Base-by-base conservation (phyloP, 2,113 vertebrate species). In the Solenodon paradoxus region DNA sequence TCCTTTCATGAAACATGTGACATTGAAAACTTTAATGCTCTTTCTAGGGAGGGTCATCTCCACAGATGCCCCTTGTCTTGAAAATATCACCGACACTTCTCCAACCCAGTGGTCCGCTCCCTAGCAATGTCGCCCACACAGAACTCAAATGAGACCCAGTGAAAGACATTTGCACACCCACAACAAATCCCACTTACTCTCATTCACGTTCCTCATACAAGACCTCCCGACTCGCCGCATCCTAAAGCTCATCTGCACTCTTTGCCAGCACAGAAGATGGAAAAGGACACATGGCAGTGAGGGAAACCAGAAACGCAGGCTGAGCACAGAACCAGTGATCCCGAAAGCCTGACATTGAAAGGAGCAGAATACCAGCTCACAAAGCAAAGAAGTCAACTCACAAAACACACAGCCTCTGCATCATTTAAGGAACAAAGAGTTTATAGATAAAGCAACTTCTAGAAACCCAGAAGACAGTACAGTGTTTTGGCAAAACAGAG, bases 121-220 rank as follows among this genome's bases (percentile, higher is more conserved):
- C 55, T 38, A 72, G 71, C 40, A 59, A 19, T 16, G 15, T 19
- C 64, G 24, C 17, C 12, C 51, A 71, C n/a, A 28, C 35, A 66
- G 53, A 88, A n/a, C 16, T 40, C 59, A 47, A 35, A n/a, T 26
- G 71, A 88, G 5, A 79, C 35, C 51, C 69, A 45, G 0, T 0
- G 61, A 42, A 47, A 92, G 19, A 49, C 17, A 1, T 38, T n/a
- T 30, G 40, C 28, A 35, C 9, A 9, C 28, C n/a, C n/a, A 22
- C 84, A 88, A 63, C 47, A 55, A 80, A 81, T 72, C 35, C n/a
- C 28, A 40, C 20, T 80, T 66, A 35, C 64, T 71, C 53, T 88
- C 55, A 40, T 13, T 38, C 59, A 57, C 0, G 0, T 61, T 72
- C 28, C 66, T 93, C 19, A 42, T 40, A 6, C 12, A 26, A 22